Evolutionary conservation across 1,140 invertebrate genomes (phyloP).

Genomic region (Archivesica marissinica): DNA sequence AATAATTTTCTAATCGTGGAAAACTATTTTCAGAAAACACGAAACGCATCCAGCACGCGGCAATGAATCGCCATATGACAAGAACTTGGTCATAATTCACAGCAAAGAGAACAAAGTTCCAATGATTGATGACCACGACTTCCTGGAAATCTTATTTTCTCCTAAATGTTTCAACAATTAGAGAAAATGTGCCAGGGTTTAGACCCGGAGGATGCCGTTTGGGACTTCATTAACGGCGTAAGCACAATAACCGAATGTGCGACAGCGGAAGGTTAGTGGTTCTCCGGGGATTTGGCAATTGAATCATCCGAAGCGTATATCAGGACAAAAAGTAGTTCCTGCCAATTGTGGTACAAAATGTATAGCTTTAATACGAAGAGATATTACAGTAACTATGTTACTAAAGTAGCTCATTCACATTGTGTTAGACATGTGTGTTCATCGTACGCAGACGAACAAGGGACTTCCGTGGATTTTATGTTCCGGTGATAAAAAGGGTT

Average conservation of each 20-base stretch:
- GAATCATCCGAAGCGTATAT: conserved; percentile 34
- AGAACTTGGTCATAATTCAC: conserved; percentile 19
- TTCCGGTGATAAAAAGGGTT: too few species aligned
- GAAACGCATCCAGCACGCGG: background rate
- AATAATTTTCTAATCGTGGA: too few species aligned
- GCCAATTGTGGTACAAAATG: conserved; percentile 39
- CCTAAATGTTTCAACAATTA: conserved; percentile 39
- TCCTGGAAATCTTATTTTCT: conserved; percentile 46
- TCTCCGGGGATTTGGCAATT: conserved; percentile 47
- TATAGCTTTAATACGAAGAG: conserved; percentile 15
- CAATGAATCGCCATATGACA: conserved; percentile 5
- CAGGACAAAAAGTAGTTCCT: conserved; percentile 54
- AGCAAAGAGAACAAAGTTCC: background rate
- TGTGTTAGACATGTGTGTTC: too few species aligned
- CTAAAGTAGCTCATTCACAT: too few species aligned
- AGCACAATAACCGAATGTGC: background rate
- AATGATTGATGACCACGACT: conserved; percentile 23
- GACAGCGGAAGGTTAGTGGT: conserved; percentile 2
- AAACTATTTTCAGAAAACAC: too few species aligned
- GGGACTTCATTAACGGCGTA: conserved; percentile 50
- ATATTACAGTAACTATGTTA: too few species aligned
- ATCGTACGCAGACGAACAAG: too few species aligned
- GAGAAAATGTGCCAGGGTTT: conserved; percentile 49
- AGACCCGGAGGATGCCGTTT: background rate
- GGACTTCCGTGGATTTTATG: too few species aligned